These are phyloP conservation scores for Ceratothoa steindachneri DNA, from an alignment of 2,888 invertebrate genomes.

Conservation along the genomic window DNA sequence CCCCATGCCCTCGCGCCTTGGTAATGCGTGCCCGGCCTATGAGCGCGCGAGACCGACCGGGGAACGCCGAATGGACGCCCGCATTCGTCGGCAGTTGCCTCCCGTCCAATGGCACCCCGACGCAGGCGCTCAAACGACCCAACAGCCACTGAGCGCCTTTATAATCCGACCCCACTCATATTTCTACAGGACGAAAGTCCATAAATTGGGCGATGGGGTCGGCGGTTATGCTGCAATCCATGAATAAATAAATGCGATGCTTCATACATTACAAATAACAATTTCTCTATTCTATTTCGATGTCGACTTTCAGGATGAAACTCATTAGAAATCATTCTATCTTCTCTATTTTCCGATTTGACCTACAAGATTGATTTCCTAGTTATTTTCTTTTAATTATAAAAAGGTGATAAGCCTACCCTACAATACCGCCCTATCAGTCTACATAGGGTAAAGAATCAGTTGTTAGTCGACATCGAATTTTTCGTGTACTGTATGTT, in stretches of 20 bases:
- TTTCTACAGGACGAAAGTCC: not conserved
- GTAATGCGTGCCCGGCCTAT: constrained; percentile 13
- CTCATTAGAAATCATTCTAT: not conserved
- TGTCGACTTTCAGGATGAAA: not conserved
- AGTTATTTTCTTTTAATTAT: not conserved
- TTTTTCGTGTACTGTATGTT: too few species aligned
- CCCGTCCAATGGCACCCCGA: not conserved
- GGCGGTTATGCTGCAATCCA: not conserved
- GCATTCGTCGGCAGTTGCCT: not conserved
- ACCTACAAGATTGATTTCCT: not conserved
- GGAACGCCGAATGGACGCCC: not conserved
- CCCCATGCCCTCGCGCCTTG: constrained; percentile 1
- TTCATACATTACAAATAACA: not conserved
- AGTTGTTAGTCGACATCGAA: too few species aligned
- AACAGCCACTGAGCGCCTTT: not conserved
- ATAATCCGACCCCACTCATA: not conserved
- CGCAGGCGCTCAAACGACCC: not conserved
- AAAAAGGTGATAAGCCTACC: not conserved
- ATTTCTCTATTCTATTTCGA: not conserved
- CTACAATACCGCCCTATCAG: not conserved
- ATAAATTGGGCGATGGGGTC: not conserved
- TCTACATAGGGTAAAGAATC: too few species aligned
- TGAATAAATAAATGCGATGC: not conserved
- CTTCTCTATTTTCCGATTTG: not conserved
- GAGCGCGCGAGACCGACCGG: not conserved